Conservation (phyloP, 2,888 invertebrate species). For the Andrena dorsata region DNA sequence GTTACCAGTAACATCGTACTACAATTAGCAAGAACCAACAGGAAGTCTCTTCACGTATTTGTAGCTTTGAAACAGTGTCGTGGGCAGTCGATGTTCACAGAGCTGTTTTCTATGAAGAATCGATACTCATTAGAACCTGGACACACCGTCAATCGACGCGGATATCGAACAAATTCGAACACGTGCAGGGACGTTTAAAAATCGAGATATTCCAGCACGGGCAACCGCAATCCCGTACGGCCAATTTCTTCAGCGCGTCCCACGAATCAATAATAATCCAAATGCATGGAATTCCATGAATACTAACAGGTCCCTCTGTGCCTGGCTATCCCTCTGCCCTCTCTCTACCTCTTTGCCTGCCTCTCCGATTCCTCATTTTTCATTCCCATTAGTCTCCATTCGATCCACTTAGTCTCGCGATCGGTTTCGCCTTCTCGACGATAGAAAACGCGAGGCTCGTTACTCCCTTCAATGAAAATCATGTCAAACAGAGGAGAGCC, state of each 20-base stretch:
- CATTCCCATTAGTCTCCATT: slow-evolving; percentile 64
- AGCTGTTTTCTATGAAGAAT: slow-evolving; percentile 11
- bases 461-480: slow-evolving; percentile 63
- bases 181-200: slow-evolving; percentile 14
- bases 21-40: slow-evolving; percentile 6
- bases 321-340: slow-evolving; percentile 11
- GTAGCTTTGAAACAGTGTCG: slow-evolving; percentile 1
- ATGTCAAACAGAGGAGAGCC: slow-evolving; percentile 29
- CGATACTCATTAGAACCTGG: slow-evolving; percentile 1
- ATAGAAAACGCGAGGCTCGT: slow-evolving; percentile 57
- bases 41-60: slow-evolving; percentile 3
- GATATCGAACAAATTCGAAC: slow-evolving; percentile 4
- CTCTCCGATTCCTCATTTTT: slow-evolving; percentile 56
- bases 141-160: too few species aligned
- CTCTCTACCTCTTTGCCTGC: background rate
- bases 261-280: slow-evolving; percentile 57
- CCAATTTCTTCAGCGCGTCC: slow-evolving; percentile 54
- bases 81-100: background rate
- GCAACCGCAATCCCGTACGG: slow-evolving; percentile 43
- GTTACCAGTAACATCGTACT: slow-evolving; percentile 9
- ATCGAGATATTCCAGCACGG: slow-evolving; percentile 9
- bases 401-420: slow-evolving; percentile 62
- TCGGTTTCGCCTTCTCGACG: slow-evolving; percentile 60
- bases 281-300: slow-evolving; percentile 63
- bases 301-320: slow-evolving; percentile 46